Evolutionary conservation across 2,113 vertebrate species (phyloP).

Genomic region (Oreochromis aureus): DNA sequence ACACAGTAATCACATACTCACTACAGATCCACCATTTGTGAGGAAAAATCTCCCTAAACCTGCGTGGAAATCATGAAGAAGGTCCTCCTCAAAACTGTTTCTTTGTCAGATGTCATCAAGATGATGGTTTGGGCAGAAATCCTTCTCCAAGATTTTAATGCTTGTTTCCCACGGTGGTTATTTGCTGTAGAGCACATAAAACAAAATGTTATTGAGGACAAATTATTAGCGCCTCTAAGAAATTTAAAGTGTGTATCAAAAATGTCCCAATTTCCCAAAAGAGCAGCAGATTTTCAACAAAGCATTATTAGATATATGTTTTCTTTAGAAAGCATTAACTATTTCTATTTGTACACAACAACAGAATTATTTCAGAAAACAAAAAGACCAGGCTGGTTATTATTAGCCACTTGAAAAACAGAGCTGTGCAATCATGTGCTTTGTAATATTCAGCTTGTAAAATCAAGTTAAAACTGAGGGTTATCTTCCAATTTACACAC

Average conservation of each 20-base stretch:
- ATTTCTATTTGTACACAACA: neutral
- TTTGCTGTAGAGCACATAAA: accelerated
- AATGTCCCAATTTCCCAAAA: neutral
- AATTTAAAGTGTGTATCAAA: neutral
- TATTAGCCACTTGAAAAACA: neutral
- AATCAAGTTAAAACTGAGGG: neutral
- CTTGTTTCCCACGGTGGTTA: neutral
- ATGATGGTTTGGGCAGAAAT: neutral
- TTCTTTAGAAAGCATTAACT: neutral
- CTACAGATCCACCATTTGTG: neutral
- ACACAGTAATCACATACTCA: neutral
- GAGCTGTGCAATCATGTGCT: neutral
- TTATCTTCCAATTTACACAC: neutral
- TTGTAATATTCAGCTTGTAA: neutral
- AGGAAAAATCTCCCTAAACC: neutral
- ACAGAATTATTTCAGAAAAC: neutral
- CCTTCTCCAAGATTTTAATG: neutral
- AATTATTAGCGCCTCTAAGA: neutral
- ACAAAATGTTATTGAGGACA: neutral
- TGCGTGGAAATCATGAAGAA: neutral
- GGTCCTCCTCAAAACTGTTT: neutral
- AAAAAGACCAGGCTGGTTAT: accelerated
- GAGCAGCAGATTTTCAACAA: neutral
- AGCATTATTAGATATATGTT: accelerated
- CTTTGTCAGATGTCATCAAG: neutral